Percentiles rank a stretch among this genome's conserved stretches.
Conservation (phyloP, 2,797 vertebrate species). For the Thamnophis elegans region DNA sequence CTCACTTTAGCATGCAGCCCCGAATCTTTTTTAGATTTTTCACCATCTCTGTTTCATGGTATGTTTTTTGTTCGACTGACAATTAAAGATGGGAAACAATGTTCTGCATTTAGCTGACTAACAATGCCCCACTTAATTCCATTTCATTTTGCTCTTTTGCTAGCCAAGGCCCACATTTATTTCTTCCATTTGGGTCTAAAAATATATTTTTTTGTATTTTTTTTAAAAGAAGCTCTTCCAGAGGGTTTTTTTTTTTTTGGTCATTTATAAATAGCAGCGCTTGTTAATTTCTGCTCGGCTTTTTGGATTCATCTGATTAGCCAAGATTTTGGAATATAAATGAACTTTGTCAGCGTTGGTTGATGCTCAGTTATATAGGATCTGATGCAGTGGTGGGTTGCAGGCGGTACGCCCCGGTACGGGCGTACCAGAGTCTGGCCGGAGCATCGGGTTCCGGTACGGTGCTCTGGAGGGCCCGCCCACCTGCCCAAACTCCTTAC, state of each 20-base stretch:
- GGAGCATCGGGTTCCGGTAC: too few species aligned
- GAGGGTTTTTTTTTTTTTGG: background rate
- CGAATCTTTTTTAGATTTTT: slow-evolving; percentile 49
- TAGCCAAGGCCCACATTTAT: slow-evolving; percentile 13
- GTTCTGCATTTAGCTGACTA: slow-evolving; percentile 48
- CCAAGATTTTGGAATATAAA: slow-evolving; percentile 21
- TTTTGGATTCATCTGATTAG: background rate
- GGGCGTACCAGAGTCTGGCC: too few species aligned
- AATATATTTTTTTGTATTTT: slow-evolving; percentile 24
- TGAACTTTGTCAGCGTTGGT: background rate
- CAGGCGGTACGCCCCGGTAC: too few species aligned
- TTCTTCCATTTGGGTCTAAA: slow-evolving; percentile 42
- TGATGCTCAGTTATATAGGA: background rate
- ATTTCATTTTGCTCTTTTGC: slow-evolving; percentile 33
- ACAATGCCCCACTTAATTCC: slow-evolving; percentile 36
- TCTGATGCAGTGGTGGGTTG: background rate
- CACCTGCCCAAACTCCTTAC: too few species aligned
- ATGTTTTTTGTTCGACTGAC: slow-evolving; percentile 41
- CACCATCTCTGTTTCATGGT: slow-evolving; percentile 45
- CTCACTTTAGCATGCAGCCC: slow-evolving; percentile 39
- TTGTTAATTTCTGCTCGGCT: slow-evolving; percentile 22
- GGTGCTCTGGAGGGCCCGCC: too few species aligned
- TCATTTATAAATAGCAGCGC: background rate
- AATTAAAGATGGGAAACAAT: slow-evolving; percentile 51
- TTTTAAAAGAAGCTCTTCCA: background rate